phyloP scores from a whole-genome alignment of 64 coral and sea anemone species.

The Trachythela sp. region DNA sequence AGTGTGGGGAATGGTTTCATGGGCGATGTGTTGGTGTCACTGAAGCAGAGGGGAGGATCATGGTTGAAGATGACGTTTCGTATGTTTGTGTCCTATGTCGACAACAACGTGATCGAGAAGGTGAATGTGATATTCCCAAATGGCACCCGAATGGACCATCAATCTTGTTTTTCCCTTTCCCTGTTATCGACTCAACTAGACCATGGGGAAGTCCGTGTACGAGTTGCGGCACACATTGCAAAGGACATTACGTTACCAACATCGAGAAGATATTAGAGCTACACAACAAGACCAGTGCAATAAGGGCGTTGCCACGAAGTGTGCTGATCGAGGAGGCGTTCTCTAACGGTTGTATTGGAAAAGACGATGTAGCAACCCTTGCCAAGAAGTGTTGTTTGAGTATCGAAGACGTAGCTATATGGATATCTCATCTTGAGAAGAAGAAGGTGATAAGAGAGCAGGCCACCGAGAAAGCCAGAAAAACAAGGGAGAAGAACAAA shows the following conservation, averaged over 20 bases:
- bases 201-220: slow-evolving; percentile 38
- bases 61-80: neutral
- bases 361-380: neutral
- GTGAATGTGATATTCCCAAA: neutral
- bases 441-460: neutral
- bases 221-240: slow-evolving; percentile 2
- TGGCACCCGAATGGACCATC: neutral
- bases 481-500: neutral
- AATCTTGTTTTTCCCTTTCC: neutral
- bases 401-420: slow-evolving; percentile 25
- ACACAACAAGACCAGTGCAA: neutral
- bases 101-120: neutral
- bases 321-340: slow-evolving; percentile 6
- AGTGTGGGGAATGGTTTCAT: neutral
- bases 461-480: neutral
- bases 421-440: neutral
- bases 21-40: neutral
- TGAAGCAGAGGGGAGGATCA: neutral
- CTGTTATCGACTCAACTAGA: neutral
- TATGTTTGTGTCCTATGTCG: neutral
- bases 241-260: slow-evolving; percentile 26
- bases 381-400: slow-evolving; percentile 36
- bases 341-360: neutral
- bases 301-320: slow-evolving; percentile 20
- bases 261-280: slow-evolving; percentile 17